These are phyloP conservation scores for Grammomys dolichurus DNA, from an alignment of 2,113 vertebrate species.

Conservation along the genomic window DNA sequence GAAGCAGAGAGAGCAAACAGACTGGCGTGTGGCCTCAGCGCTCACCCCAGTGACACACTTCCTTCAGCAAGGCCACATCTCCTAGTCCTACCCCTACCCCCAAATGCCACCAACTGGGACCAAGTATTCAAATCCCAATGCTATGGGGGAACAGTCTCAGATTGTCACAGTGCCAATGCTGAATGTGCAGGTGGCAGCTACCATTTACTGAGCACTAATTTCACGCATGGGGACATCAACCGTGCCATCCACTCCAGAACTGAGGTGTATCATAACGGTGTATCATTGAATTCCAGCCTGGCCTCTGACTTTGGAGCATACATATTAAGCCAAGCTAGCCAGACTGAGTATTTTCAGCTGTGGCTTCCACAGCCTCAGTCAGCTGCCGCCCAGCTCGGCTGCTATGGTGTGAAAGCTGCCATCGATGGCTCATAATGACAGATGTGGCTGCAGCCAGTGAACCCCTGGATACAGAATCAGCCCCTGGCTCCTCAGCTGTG, in stretches of 20 bases:
- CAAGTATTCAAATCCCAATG: background rate
- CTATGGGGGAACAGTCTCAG: background rate
- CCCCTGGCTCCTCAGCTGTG: accelerated
- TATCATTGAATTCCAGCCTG: accelerated
- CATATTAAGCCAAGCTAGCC: background rate
- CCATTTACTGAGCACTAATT: background rate
- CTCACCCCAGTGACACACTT: background rate
- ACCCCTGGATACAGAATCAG: background rate
- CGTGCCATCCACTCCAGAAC: background rate
- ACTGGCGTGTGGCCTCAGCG: background rate
- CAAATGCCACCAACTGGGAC: background rate
- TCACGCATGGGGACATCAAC: too few species aligned
- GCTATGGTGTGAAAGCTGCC: too few species aligned
- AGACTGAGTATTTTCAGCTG: background rate
- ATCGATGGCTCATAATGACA: accelerated
- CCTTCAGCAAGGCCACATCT: background rate
- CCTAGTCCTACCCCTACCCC: background rate
- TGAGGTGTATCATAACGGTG: background rate
- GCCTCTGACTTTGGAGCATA: background rate
- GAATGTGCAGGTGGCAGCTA: background rate
- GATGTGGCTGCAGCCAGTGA: background rate
- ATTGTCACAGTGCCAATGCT: too few species aligned
- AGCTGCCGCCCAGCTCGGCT: background rate
- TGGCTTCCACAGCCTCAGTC: background rate
- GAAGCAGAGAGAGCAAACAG: background rate